phyloP scores from a whole-genome alignment of 2,888 invertebrate species.

The Melangyna quadrimaculata region DNA sequence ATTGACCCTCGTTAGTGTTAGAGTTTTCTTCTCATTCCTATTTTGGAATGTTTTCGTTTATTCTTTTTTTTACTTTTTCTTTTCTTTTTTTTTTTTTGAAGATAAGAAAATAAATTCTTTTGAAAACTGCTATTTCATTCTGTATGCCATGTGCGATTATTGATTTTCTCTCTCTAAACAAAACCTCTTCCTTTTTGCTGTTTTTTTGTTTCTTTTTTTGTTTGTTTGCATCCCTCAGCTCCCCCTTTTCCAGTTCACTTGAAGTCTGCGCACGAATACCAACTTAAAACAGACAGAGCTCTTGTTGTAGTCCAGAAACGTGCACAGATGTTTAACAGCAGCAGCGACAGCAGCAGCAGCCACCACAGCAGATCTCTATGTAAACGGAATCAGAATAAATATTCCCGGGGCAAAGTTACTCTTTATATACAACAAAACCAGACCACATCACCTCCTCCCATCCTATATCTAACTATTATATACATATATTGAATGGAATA shows the following conservation, averaged over 20 bases:
- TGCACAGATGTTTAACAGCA: slow-evolving; percentile 49
- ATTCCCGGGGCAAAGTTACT: slow-evolving; percentile 57
- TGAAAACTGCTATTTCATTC: slow-evolving; percentile 27
- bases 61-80: neutral
- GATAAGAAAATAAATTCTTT: slow-evolving; percentile 14
- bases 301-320: slow-evolving; percentile 49
- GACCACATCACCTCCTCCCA: slow-evolving; percentile 14
- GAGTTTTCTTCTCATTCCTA: slow-evolving; percentile 35
- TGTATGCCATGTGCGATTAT: slow-evolving; percentile 47
- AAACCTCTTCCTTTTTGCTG: slow-evolving; percentile 32
- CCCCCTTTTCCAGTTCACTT: slow-evolving; percentile 17
- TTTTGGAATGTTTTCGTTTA: slow-evolving; percentile 10
- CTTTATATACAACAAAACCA: slow-evolving; percentile 18
- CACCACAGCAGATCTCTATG: slow-evolving; percentile 34
- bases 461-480: neutral
- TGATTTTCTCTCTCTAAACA: slow-evolving; percentile 56
- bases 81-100: neutral
- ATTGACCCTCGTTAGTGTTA: slow-evolving; percentile 64
- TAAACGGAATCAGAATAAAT: slow-evolving; percentile 62
- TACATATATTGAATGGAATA: neutral
- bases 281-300: slow-evolving; percentile 42
- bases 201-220: neutral
- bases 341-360: slow-evolving; percentile 13
- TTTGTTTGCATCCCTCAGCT: slow-evolving; percentile 17
- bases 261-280: slow-evolving; percentile 46